Percentiles rank a stretch among this genome's conserved stretches.
Conservation (phyloP, 2,113 vertebrate species). For the Microcebus ravelobensis region DNA sequence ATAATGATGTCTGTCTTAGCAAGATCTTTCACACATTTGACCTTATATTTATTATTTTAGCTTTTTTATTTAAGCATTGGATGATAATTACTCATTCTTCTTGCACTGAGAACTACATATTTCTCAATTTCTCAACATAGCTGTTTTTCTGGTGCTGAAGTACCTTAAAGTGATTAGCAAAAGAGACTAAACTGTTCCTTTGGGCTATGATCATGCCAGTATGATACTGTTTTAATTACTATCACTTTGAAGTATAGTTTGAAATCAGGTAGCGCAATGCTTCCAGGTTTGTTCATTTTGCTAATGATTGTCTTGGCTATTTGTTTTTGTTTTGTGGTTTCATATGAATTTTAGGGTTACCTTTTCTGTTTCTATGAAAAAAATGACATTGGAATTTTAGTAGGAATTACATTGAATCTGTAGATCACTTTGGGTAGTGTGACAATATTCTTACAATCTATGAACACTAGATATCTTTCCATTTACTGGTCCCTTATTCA, state of each 20-base stretch:
- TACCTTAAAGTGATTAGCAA: not conserved
- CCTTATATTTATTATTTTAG: not conserved
- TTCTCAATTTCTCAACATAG: not conserved
- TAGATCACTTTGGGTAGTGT: not conserved
- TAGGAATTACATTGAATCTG: not conserved
- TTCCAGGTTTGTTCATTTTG: not conserved
- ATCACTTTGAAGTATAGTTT: not conserved
- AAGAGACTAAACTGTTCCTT: not conserved
- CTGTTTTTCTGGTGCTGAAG: not conserved
- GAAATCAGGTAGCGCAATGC: not conserved
- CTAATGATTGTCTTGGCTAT: not conserved
- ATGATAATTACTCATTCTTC: not conserved
- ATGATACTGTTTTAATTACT: not conserved
- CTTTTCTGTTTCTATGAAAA: not conserved
- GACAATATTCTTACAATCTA: not conserved
- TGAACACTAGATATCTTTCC: not conserved
- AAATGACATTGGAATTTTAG: not conserved
- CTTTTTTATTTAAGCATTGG: not conserved
- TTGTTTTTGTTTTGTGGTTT: not conserved
- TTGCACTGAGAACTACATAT: not conserved
- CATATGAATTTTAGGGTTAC: not conserved
- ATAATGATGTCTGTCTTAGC: not conserved
- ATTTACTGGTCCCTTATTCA: not conserved
- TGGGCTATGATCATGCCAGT: not conserved
- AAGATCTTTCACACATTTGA: not conserved